Evolutionary conservation across 2,888 invertebrate species (phyloP).

Genomic region (Polia nebulosa): DNA sequence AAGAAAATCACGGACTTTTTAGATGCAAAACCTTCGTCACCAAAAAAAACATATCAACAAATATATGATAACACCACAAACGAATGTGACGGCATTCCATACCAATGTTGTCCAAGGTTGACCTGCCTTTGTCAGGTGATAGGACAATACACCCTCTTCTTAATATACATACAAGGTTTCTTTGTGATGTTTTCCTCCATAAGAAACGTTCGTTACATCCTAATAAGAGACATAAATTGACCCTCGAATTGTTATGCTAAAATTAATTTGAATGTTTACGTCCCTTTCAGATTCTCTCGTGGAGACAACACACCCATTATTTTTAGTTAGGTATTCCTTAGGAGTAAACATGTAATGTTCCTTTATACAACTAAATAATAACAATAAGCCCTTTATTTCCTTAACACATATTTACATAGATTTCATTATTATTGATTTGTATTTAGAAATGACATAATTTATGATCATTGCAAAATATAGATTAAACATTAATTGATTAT

Average conservation of each 20-base stretch:
- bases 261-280: slow-evolving; percentile 34
- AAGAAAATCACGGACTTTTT: too few species aligned
- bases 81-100: background rate
- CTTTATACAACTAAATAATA: background rate
- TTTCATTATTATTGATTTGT: too few species aligned
- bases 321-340: background rate
- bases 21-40: too few species aligned
- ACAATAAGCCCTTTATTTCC: too few species aligned
- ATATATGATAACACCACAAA: background rate
- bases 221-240: slow-evolving; percentile 31
- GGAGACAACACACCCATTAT: slow-evolving; percentile 6
- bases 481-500: too few species aligned
- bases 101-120: background rate
- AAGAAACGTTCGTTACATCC: slow-evolving; percentile 6
- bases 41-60: background rate
- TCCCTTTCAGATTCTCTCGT: background rate
- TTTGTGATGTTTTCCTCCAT: slow-evolving; percentile 27
- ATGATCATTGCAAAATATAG: too few species aligned
- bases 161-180: slow-evolving; percentile 20
- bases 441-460: too few species aligned
- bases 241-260: slow-evolving; percentile 14
- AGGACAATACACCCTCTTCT: slow-evolving; percentile 20
- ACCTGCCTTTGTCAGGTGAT: slow-evolving; percentile 1
- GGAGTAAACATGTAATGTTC: background rate
- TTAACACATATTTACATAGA: too few species aligned